phyloP scores from a whole-genome alignment of 2,113 vertebrate genomes.

The Prolemur simus region DNA sequence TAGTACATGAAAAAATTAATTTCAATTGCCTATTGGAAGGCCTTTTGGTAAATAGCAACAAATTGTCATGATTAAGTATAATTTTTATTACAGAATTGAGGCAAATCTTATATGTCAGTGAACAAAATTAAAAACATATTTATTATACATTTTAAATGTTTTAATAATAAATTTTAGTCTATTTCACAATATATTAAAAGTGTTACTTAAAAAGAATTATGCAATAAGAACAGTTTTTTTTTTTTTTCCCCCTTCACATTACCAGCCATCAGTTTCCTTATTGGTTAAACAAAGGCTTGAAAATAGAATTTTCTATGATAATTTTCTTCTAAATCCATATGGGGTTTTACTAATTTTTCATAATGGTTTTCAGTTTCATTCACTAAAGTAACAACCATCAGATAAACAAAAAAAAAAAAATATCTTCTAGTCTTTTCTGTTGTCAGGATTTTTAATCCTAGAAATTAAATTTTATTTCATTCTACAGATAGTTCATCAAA shows the following conservation, averaged over 20 bases:
- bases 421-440: neutral
- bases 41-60: neutral
- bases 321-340: neutral
- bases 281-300: neutral
- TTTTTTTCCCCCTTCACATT: neutral
- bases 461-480: neutral
- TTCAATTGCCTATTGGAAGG: neutral
- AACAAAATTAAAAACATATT: neutral
- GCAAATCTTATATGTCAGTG: neutral
- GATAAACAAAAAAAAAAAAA: neutral
- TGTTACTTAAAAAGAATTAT: neutral
- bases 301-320: neutral
- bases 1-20: slow-evolving; percentile 22
- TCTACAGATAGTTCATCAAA: neutral
- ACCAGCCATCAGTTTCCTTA: neutral
- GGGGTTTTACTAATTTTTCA: neutral
- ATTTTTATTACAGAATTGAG: neutral
- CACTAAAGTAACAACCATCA: neutral
- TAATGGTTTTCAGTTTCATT: neutral
- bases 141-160: neutral
- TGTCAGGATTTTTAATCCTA: neutral
- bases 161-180: neutral
- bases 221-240: neutral
- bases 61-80: neutral
- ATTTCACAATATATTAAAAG: neutral